These are phyloP conservation scores for Camelus dromedarius DNA, from an alignment of 2,113 vertebrate species.

Conservation along the genomic window DNA sequence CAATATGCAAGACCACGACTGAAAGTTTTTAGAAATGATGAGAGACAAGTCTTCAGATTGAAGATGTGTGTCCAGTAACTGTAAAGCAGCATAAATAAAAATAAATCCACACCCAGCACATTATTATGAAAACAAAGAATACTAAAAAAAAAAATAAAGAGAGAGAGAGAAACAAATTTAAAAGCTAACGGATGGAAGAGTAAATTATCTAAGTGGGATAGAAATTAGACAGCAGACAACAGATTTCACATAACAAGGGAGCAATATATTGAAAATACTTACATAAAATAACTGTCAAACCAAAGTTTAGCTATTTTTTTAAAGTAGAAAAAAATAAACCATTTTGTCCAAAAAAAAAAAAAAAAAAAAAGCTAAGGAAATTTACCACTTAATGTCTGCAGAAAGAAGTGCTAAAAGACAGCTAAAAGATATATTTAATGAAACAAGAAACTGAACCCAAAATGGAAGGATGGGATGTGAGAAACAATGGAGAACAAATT, in stretches of 20 bases:
- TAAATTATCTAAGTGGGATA: background rate
- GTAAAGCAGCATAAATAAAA: background rate
- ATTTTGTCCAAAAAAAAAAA: background rate
- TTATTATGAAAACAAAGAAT: background rate
- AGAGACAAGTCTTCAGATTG: background rate
- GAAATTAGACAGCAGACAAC: background rate
- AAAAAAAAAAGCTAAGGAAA: background rate
- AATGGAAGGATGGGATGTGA: background rate
- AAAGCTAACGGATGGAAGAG: background rate
- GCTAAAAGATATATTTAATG: background rate
- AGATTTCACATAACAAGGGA: background rate
- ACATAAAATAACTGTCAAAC: background rate
- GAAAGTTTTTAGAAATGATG: background rate
- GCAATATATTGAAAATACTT: background rate
- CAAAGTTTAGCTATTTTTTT: background rate
- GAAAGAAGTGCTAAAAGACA: slow-evolving; percentile 15
- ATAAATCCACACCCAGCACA: background rate
- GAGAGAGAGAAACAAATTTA: background rate
- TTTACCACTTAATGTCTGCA: background rate
- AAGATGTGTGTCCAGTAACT: background rate
- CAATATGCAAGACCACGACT: background rate
- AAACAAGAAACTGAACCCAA: background rate
- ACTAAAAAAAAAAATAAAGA: background rate
- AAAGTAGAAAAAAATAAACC: background rate
- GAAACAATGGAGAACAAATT: background rate